A percentile compares a stretch with the other conserved stretches of the same genome.
phyloP scores from a whole-genome alignment of 2,888 invertebrate genomes.

The Brachyptera putata region DNA sequence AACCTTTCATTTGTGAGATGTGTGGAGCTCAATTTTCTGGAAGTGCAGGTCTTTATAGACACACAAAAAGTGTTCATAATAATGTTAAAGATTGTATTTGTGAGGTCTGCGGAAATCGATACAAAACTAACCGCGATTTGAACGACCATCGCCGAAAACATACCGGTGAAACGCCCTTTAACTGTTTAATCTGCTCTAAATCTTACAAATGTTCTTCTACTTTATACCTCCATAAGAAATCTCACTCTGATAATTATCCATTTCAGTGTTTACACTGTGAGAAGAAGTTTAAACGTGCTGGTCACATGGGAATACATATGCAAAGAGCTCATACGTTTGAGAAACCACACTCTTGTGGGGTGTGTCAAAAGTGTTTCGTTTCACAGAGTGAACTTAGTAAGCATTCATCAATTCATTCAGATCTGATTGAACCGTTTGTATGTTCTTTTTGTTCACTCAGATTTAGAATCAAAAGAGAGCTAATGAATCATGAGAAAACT shows the following conservation, averaged over 20 bases:
- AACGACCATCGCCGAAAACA: constrained; percentile 47
- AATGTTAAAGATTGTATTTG: constrained; percentile 49
- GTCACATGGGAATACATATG: background rate
- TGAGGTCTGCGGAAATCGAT: constrained; percentile 47
- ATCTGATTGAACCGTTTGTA: background rate
- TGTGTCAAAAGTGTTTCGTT: background rate
- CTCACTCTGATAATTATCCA: constrained; percentile 47
- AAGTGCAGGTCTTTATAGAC: constrained; percentile 40
- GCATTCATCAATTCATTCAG: background rate
- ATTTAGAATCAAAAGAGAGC: background rate
- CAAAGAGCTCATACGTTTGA: constrained; percentile 6
- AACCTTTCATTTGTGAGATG: constrained; percentile 60
- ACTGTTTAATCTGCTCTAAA: constrained; percentile 50
- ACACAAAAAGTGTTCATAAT: constrained; percentile 50
- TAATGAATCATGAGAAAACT: background rate
- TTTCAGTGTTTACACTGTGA: constrained; percentile 31
- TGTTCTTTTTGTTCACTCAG: background rate
- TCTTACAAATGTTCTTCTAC: constrained; percentile 18
- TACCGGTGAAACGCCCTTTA: constrained; percentile 52
- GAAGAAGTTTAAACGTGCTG: constrained; percentile 1
- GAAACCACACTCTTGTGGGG: background rate
- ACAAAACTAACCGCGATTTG: constrained; percentile 49
- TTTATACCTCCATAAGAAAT: constrained; percentile 45
- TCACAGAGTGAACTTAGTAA: background rate
- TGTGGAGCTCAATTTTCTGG: constrained; percentile 58